A percentile compares a stretch with the other conserved stretches of the same genome.
These are phyloP conservation scores for Urocolius indicus DNA, from an alignment of 2,113 vertebrate species.

Conservation along the genomic window DNA sequence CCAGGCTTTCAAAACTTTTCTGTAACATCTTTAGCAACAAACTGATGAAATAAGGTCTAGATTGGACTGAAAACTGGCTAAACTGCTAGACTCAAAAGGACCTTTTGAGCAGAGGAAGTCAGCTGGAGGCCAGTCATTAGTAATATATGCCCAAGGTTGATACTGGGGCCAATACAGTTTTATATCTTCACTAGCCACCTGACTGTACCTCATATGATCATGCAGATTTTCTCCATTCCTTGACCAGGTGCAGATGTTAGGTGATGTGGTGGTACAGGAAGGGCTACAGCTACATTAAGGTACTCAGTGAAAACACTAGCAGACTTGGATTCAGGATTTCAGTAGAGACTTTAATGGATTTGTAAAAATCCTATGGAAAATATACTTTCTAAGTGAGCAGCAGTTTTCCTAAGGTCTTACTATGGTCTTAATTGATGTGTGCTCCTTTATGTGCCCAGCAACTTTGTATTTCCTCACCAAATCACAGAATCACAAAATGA, in stretches of 20 bases:
- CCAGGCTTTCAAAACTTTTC: background rate
- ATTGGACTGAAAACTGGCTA: background rate
- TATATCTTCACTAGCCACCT: background rate
- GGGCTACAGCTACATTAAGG: background rate
- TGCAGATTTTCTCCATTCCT: background rate
- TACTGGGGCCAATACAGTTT: background rate
- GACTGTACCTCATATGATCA: background rate
- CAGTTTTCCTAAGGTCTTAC: background rate
- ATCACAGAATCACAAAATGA: background rate
- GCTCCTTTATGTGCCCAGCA: background rate
- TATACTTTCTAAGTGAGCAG: background rate
- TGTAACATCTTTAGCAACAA: background rate
- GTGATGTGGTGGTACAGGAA: background rate
- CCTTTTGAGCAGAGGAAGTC: background rate
- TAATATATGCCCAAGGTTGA: background rate
- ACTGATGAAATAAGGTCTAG: background rate
- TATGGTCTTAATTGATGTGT: background rate
- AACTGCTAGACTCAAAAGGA: background rate
- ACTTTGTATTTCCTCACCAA: background rate
- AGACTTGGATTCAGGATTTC: background rate
- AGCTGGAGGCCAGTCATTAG: background rate
- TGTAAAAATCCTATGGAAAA: background rate
- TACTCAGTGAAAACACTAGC: background rate
- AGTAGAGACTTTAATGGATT: background rate
- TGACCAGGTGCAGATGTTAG: background rate